A percentile compares a stretch with the other conserved stretches of the same genome.
Evolutionary conservation across 2,888 invertebrate genomes (phyloP).

Genomic region (Pemphredon lugubris): DNA sequence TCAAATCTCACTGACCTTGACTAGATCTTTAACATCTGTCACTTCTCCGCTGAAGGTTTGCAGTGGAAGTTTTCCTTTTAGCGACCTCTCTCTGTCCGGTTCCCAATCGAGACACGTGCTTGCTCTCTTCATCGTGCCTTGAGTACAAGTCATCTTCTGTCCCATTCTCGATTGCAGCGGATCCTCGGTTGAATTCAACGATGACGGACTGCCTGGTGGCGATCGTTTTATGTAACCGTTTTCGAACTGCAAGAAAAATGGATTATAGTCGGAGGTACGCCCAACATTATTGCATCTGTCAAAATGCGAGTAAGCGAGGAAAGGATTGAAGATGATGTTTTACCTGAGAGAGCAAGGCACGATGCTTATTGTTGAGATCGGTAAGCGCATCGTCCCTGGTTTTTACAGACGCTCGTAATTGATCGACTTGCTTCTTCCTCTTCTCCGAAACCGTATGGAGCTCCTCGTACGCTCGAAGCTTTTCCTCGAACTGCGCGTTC

Average conservation of each 20-base stretch:
- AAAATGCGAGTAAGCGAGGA: too few relatives aligned
- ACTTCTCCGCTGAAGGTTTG: conserved; percentile 43
- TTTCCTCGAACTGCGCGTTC: conserved; percentile 72
- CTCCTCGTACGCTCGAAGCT: conserved; percentile 73
- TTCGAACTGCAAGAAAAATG: conserved; percentile 71
- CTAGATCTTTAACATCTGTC: conserved; percentile 62
- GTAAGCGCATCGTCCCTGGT: conserved; percentile 80
- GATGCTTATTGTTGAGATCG: conserved; percentile 81
- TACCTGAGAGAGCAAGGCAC: conserved; percentile 76
- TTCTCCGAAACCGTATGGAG: conserved; percentile 77
- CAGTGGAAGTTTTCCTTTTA: conserved; percentile 37
- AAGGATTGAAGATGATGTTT: too few relatives aligned
- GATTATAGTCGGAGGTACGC: not conserved
- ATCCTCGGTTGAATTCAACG: conserved; percentile 64
- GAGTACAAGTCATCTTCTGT: conserved; percentile 56
- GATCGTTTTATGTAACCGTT: conserved; percentile 71
- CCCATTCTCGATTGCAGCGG: conserved; percentile 60
- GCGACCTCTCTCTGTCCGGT: conserved; percentile 62
- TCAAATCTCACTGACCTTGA: conserved; percentile 62
- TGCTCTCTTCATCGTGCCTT: conserved; percentile 63
- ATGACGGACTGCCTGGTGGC: conserved; percentile 73
- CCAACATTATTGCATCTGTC: not conserved
- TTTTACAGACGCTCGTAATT: conserved; percentile 79
- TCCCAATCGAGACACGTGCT: conserved; percentile 71
- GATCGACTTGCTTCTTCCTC: conserved; percentile 81